phyloP scores from a whole-genome alignment of 2,888 invertebrate species.

The Diarsia mendica region DNA sequence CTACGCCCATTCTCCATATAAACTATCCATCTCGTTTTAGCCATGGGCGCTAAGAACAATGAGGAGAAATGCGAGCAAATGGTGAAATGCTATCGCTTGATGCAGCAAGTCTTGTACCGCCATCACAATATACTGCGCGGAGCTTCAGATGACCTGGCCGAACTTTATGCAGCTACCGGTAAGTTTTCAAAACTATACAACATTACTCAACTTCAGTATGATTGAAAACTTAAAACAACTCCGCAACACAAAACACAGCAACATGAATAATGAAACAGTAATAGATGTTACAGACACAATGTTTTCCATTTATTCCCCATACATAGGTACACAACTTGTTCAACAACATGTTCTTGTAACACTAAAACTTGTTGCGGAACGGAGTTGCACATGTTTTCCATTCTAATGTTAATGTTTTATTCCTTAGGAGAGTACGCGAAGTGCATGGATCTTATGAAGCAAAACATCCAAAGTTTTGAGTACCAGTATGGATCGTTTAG shows the following conservation, averaged over 20 bases:
- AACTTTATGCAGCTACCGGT: slow-evolving; percentile 82
- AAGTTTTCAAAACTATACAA: slow-evolving; percentile 11
- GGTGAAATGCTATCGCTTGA: slow-evolving; percentile 74
- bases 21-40: slow-evolving; percentile 63
- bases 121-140: slow-evolving; percentile 79
- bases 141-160: slow-evolving; percentile 79
- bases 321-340: background rate
- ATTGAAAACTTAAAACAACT: background rate
- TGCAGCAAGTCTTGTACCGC: slow-evolving; percentile 82
- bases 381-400: background rate
- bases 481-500: slow-evolving; percentile 92
- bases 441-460: slow-evolving; percentile 87
- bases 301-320: background rate
- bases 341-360: background rate
- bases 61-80: slow-evolving; percentile 74
- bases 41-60: slow-evolving; percentile 68
- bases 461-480: slow-evolving; percentile 90
- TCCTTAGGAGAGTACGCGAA: slow-evolving; percentile 82
- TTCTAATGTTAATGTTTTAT: slow-evolving; percentile 1
- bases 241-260: background rate
- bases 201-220: background rate
- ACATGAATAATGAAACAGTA: background rate
- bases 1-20: background rate
- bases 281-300: background rate
- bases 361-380: background rate